Evolutionary conservation across 30 jellyfish, hydroid and myxozoan genomes (phyloP), one percentile per base, ranked within the genome.

Genomic region (Phacellophora camtschatica): DNA sequence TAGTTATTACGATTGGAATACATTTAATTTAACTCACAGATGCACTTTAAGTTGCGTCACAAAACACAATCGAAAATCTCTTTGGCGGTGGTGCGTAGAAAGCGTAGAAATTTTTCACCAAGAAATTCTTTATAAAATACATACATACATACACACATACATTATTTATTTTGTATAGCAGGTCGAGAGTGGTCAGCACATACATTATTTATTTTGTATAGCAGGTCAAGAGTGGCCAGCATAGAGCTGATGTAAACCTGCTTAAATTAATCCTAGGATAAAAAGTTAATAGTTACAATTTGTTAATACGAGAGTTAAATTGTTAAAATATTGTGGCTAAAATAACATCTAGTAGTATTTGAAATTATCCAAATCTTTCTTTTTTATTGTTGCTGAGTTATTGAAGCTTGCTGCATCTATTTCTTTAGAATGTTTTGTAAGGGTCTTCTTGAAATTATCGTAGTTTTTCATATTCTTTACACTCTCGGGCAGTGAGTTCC

Each of bases 401-500:
- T 39, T 39, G 51, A 39, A 39, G 51, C 10, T 51, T 18, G 66
- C 66, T 51, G 66, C 23, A 51, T 51, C 66, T 5, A 51, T 51
- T 51, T 57, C 71, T 57, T 57, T 57, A 57, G 71, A 57, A 23
- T 25, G 37, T 25, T 57, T 57, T 57, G 9, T 57, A 23, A 57
- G 71, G 37, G 41, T 57, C 71, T n/a, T 23, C 27, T 57, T 57
- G 71, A 57, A 57, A 8, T 57, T 57, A 23, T 12, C 71, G 31
- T 57, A 23, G 71, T 51, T 57, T 57, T 57, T 57, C 15, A 57
- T 57, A 16, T 6, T 12, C 71, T 57, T 57, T 15, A 57, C 71
- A 57, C 71, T 57, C 71, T 57, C 71, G 6, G 71, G 71, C 71
- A 57, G 35, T 57, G 27, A 23, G 71, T 57, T 57, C 71, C 71